These are phyloP conservation scores for Origma solitaria DNA, from an alignment of 2,113 vertebrate genomes.

Conservation along the genomic window DNA sequence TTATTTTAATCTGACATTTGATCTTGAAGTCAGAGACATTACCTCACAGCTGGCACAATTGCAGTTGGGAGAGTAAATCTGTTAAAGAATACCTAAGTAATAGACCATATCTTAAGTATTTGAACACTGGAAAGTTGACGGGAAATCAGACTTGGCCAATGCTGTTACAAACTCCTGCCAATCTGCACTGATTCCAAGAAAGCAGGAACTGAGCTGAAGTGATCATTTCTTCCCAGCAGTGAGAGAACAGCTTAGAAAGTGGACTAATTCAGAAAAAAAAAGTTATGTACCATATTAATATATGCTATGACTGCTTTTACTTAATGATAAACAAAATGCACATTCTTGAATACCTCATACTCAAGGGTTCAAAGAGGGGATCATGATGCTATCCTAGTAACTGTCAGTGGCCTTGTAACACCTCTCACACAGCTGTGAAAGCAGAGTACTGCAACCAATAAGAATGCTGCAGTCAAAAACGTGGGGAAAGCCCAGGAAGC, in stretches of 20 bases:
- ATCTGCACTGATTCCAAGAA: slow-evolving; percentile 31
- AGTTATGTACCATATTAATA: neutral
- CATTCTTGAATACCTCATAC: neutral
- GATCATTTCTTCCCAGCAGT: neutral
- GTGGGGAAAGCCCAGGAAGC: neutral
- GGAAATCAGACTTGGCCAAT: slow-evolving; percentile 49
- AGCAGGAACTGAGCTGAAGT: neutral
- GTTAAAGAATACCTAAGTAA: slow-evolving; percentile 53
- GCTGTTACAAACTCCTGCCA: neutral
- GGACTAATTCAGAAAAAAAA: neutral
- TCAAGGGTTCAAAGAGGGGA: neutral
- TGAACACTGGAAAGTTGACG: slow-evolving; percentile 54
- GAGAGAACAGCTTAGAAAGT: neutral
- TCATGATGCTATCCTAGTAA: neutral
- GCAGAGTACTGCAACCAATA: neutral
- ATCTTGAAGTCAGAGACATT: slow-evolving; percentile 58
- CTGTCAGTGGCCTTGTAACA: neutral
- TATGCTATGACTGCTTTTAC: neutral
- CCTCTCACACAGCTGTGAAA: neutral
- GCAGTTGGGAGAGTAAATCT: slow-evolving; percentile 31
- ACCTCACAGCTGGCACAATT: slow-evolving; percentile 40
- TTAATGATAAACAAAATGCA: neutral
- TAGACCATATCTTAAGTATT: slow-evolving; percentile 45
- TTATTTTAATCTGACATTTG: slow-evolving; percentile 56
- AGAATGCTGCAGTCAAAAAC: neutral